Evolutionary conservation across 2,888 invertebrate genomes (phyloP).

Genomic region (Cabera pusaria): DNA sequence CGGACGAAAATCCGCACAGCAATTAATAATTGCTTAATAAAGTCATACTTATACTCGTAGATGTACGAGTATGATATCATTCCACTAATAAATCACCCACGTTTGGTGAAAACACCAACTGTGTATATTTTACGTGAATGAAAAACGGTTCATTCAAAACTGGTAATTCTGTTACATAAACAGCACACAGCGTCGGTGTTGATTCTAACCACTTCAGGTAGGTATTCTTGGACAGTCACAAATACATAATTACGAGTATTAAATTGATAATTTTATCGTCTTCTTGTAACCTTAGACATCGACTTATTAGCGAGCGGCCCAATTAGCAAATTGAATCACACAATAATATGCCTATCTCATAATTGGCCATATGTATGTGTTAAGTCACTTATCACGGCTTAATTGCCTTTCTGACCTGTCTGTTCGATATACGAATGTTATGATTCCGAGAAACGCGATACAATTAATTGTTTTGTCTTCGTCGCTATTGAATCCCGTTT

Average conservation of each 20-base stretch:
- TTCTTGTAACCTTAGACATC: slow-evolving; percentile 41
- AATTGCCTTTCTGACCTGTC: slow-evolving; percentile 65
- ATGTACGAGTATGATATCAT: too few relatives aligned
- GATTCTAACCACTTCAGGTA: too few relatives aligned
- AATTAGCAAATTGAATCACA: slow-evolving; percentile 61
- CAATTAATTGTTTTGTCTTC: slow-evolving; percentile 58
- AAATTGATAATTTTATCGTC: slow-evolving; percentile 40
- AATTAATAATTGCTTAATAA: too few relatives aligned
- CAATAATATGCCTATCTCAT: slow-evolving; percentile 36
- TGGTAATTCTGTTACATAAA: slow-evolving; percentile 6
- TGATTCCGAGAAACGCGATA: slow-evolving; percentile 56
- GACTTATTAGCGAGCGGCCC: slow-evolving; percentile 49
- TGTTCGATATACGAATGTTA: slow-evolving; percentile 50
- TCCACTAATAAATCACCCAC: neutral
- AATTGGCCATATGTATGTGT: slow-evolving; percentile 40
- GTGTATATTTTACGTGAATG: slow-evolving; percentile 1
- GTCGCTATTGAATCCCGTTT: slow-evolving; percentile 30
- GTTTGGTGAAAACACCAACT: neutral
- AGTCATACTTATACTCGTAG: too few relatives aligned
- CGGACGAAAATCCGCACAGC: too few relatives aligned
- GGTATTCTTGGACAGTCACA: slow-evolving; percentile 8
- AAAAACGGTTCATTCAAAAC: slow-evolving; percentile 1
- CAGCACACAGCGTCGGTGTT: slow-evolving; percentile 1
- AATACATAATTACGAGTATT: slow-evolving; percentile 27
- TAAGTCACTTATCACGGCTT: slow-evolving; percentile 54